Evolutionary conservation across 2,113 vertebrate genomes (phyloP).

Genomic region (Amphiprion ocellaris): DNA sequence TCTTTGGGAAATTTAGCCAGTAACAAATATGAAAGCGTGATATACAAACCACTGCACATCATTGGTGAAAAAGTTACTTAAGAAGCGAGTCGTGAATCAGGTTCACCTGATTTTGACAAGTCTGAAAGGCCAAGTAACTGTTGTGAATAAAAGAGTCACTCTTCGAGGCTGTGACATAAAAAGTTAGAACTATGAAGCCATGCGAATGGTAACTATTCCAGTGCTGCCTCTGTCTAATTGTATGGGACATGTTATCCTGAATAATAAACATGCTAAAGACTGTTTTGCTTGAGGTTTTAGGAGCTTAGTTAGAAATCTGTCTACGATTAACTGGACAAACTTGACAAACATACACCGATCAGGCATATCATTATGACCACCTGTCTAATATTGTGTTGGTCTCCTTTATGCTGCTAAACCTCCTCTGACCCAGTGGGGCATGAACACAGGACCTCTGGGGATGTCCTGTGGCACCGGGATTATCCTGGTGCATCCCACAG

Average conservation of each 20-base stretch:
- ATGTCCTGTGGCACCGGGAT: no score
- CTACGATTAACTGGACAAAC: no score
- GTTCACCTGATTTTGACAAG: constrained; percentile 42
- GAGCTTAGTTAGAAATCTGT: background rate
- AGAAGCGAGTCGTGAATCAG: constrained; percentile 30
- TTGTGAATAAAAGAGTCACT: constrained; percentile 37
- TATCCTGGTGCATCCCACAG: no score
- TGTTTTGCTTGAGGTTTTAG: background rate
- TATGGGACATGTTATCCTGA: constrained; percentile 64
- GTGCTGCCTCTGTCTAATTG: constrained; percentile 60
- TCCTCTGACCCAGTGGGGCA: no score
- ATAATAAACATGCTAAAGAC: constrained; percentile 59
- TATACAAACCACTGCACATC: constrained; percentile 41
- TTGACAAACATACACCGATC: no score
- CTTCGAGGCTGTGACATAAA: constrained; percentile 38
- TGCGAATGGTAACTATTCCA: constrained; percentile 41
- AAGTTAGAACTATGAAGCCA: constrained; percentile 28
- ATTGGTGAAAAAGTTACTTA: constrained; percentile 19
- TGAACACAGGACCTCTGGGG: no score
- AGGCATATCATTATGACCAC: no score
- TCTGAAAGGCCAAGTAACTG: constrained; percentile 35
- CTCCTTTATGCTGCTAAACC: no score
- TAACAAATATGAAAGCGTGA: background rate
- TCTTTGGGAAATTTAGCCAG: background rate
- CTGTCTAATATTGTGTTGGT: no score